Percentiles rank a stretch among this genome's conserved stretches.
These are phyloP conservation scores for Scomberomorus guttatus DNA, from an alignment of 2,797 vertebrate genomes.

Conservation along the genomic window DNA sequence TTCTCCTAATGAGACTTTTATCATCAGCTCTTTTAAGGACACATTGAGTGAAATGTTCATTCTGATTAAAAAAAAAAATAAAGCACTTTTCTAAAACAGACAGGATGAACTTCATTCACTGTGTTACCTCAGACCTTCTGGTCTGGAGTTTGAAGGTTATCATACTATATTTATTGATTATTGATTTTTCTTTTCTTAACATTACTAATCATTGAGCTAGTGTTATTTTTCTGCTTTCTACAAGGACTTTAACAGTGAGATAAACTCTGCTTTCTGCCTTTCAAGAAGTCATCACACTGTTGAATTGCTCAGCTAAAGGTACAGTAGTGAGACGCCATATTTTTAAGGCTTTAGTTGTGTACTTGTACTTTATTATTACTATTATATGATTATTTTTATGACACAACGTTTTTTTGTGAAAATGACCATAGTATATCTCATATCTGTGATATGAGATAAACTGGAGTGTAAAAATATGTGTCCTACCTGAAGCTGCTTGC, in stretches of 20 bases:
- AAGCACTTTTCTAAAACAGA: too few species aligned
- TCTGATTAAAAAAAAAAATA: too few species aligned
- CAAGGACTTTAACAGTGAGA: neutral
- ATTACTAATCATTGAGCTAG: neutral
- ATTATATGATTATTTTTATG: neutral
- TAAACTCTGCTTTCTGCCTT: too few species aligned
- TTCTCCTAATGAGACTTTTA: neutral
- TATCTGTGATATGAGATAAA: neutral
- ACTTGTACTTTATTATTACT: too few species aligned
- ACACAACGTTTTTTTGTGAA: neutral
- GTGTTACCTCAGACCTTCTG: too few species aligned
- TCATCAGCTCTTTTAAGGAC: neutral
- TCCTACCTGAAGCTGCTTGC: constrained; percentile 92
- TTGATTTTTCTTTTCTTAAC: neutral
- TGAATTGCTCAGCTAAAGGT: neutral
- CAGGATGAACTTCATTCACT: neutral
- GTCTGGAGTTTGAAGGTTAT: too few species aligned
- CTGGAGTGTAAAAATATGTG: neutral
- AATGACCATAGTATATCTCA: too few species aligned
- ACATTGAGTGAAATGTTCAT: neutral
- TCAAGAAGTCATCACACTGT: neutral
- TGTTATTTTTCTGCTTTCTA: neutral
- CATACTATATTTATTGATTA: too few species aligned
- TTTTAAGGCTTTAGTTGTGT: neutral
- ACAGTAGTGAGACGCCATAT: too few species aligned